Conservation (phyloP, 2,113 vertebrate genomes). For the Turnix velox region DNA sequence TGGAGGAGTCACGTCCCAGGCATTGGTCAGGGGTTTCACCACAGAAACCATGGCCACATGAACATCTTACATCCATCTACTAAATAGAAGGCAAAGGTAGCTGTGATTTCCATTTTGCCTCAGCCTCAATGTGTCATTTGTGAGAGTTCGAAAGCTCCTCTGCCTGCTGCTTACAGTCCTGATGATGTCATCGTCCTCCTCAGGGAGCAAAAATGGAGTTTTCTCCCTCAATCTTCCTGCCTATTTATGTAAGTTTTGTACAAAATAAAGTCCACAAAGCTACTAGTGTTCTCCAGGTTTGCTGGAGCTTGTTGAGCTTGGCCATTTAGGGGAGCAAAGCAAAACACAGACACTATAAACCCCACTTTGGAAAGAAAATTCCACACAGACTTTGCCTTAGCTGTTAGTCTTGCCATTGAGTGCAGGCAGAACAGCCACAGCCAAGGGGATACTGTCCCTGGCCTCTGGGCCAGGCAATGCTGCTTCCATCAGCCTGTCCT, state of each 20-base stretch:
- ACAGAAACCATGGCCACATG: background rate
- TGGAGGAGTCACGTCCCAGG: background rate
- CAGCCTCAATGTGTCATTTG: accelerated
- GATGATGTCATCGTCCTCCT: background rate
- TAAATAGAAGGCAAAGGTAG: accelerated
- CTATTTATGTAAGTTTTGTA: background rate
- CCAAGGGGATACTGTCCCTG: background rate
- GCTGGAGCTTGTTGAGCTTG: background rate
- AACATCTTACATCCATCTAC: background rate
- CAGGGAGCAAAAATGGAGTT: background rate
- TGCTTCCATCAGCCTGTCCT: background rate
- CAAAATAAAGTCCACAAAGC: background rate
- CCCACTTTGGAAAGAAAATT: background rate
- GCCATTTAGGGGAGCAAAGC: background rate
- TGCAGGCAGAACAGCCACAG: accelerated
- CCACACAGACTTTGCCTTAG: background rate
- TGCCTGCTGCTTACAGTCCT: background rate
- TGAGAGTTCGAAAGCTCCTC: background rate
- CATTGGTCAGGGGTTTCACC: accelerated
- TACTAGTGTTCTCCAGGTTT: background rate
- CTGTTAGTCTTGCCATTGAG: background rate
- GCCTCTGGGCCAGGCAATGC: background rate
- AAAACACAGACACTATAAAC: background rate
- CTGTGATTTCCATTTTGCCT: background rate
- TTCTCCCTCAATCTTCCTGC: background rate